Evolutionary conservation across 1,140 invertebrate genomes (phyloP), one percentile per base, ranked within the genome.

Genomic region (Melitaea cinxia): DNA sequence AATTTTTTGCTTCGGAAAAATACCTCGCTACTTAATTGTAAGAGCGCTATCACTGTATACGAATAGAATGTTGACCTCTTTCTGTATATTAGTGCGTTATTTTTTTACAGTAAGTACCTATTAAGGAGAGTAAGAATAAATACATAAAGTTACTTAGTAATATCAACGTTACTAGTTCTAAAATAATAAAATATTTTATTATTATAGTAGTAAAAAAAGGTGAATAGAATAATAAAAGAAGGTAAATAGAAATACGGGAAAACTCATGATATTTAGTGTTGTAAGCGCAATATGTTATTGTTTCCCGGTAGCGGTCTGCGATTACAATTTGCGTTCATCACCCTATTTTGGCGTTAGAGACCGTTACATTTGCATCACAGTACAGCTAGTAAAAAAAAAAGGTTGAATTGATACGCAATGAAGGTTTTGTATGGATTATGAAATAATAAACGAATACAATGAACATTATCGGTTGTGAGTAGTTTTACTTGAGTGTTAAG

Each of bases 361-460:
- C 72, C 75, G 67, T 71, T 77, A 73, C 67, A 80, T 79, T 83
- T 79, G 74, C 77, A 75, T 75, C 67, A 65, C 21, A 30, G 75
- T 78, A 78, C 66, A 24, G 74, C 75, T 50, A 5, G 59, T 39
- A 70, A 64, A 71, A 68, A 15, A 33, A 12, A 1, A 33, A 33
- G 1, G 30, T 12, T 33, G 10, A 12, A 33, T 33, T 33, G 30
- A 33, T 33, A 33, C n/a, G 4, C n/a, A 1, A 33, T 33, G 6
- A 9, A 10, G 3, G 2, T 33, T 33, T 33, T 33, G 3, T 10
- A 33, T 10, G 1, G 7, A 7, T 33, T 33, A 10, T 7, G 3
- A 33, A 33, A 33, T 33, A 12, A 33, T 33, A 33, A 1, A 33
- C 2, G 14, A 45, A 42, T 33, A 58, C 24, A 24, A 28, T 28